Evolutionary conservation across 2,888 invertebrate genomes (phyloP).

Genomic region (Drosophila incognita): DNA sequence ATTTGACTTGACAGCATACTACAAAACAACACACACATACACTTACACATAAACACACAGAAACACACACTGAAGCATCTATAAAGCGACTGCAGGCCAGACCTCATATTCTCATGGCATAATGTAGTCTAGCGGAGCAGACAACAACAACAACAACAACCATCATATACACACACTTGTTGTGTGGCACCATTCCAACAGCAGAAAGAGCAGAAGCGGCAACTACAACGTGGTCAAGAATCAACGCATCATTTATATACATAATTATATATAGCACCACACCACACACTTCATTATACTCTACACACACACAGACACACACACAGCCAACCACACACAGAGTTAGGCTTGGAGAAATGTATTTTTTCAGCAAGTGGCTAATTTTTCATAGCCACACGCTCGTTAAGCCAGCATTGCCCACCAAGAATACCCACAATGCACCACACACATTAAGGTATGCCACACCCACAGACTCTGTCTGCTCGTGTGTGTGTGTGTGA

Average conservation of each 20-base stretch:
- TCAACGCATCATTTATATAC: slow-evolving; percentile 50
- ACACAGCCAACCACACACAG: slow-evolving; percentile 9
- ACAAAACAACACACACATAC: slow-evolving; percentile 34
- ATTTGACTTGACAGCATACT: slow-evolving; percentile 43
- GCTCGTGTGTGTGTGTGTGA: slow-evolving; percentile 3
- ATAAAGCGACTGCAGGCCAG: slow-evolving; percentile 47
- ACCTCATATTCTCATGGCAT: slow-evolving; percentile 52
- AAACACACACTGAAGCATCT: slow-evolving; percentile 37
- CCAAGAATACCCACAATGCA: slow-evolving; percentile 35
- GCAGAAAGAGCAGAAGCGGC: slow-evolving; percentile 30
- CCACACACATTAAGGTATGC: slow-evolving; percentile 19
- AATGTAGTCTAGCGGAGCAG: slow-evolving; percentile 42
- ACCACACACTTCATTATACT: slow-evolving; percentile 1
- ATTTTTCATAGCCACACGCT: slow-evolving; percentile 73
- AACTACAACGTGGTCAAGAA: slow-evolving; percentile 26
- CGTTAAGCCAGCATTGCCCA: slow-evolving; percentile 50
- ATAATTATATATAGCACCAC: slow-evolving; percentile 15
- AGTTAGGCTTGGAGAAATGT: slow-evolving; percentile 62
- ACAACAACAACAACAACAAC: slow-evolving; percentile 17
- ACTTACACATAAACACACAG: slow-evolving; percentile 32
- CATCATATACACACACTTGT: slow-evolving; percentile 53
- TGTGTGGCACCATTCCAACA: slow-evolving; percentile 74
- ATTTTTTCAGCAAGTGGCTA: slow-evolving; percentile 75
- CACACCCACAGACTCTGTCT: slow-evolving; percentile 14
- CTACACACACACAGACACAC: slow-evolving; percentile 1